Percentiles rank a stretch among this genome's conserved stretches.
These are phyloP conservation scores for Malthinus flaveolus DNA, from an alignment of 2,888 invertebrate genomes.

Conservation along the genomic window DNA sequence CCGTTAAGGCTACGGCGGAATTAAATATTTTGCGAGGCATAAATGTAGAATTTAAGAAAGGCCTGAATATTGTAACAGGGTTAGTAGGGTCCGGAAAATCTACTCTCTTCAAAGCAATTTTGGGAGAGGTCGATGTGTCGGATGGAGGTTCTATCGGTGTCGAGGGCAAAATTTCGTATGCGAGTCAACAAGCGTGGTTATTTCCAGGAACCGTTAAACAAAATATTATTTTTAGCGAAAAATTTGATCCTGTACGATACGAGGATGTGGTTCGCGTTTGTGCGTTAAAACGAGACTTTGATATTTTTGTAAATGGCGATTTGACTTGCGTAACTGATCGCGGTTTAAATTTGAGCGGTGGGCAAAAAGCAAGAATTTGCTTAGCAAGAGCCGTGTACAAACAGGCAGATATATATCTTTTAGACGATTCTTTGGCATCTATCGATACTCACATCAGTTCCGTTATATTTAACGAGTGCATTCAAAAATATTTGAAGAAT, in stretches of 20 bases:
- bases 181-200: slow-evolving; percentile 67
- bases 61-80: slow-evolving; percentile 62
- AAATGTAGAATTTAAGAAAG: slow-evolving; percentile 51
- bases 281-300: slow-evolving; percentile 52
- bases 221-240: slow-evolving; percentile 54
- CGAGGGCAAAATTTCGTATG: slow-evolving; percentile 60
- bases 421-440: slow-evolving; percentile 12
- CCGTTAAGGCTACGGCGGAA: slow-evolving; percentile 14
- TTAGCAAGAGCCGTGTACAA: slow-evolving; percentile 47
- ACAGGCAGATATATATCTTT: slow-evolving; percentile 15
- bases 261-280: slow-evolving; percentile 65
- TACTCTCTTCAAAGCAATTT: slow-evolving; percentile 51
- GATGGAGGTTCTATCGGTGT: slow-evolving; percentile 50
- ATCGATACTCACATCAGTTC: slow-evolving; percentile 68
- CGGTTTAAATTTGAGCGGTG: slow-evolving; percentile 80
- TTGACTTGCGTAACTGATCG: slow-evolving; percentile 78
- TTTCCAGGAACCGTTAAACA: slow-evolving; percentile 67
- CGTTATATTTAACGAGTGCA: slow-evolving; percentile 68
- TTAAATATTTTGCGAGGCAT: slow-evolving; percentile 52
- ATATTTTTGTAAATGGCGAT: slow-evolving; percentile 72
- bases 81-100: slow-evolving; percentile 69
- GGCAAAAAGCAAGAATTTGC: slow-evolving; percentile 80
- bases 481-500: slow-evolving; percentile 35
- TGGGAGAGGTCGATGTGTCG: slow-evolving; percentile 52
- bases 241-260: slow-evolving; percentile 60